Evolutionary conservation across 2,888 invertebrate species (phyloP), one percentile per base, ranked within the genome.

Genomic region (Tenthredo mesomela): DNA sequence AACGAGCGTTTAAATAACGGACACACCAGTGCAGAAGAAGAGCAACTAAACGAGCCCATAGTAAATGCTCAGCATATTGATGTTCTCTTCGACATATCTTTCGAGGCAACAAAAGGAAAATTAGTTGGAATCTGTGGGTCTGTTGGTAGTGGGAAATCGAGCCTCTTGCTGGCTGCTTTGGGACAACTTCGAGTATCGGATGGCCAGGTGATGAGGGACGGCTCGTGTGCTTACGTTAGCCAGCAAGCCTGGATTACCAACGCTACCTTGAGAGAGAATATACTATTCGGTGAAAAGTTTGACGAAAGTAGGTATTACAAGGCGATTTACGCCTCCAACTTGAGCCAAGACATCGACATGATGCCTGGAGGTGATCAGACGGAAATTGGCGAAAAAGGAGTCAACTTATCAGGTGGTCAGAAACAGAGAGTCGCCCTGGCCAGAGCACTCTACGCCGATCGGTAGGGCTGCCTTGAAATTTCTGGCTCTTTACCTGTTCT

Each of bases 231-330:
- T 2, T 95, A 94, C 87, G 95, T 94, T 7, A 93, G 94, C 18
- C 95, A 95, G 88, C 93, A 94, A 80, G 93, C 96, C 0, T 96
- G 96, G 96, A 94, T 96, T 37, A 94, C 95, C 88, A 95, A 95
- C 73, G 95, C 95, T 0, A 95, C 95, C 0, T 90, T 96, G 0
- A 92, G 94, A 84, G 95, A 96, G 73, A 96, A 96, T 89, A 94
- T 96, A 80, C 87, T 95, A 1, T 95, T 96, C 90, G 96, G 95
- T 10, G 93, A 94, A 86, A 87, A 89, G 0, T 95, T 94, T 87
- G 94, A 95, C 85, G 92, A 94, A 58, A 93, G 93, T 75, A 94
- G 94, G 87, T 96, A 95, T 89, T 94, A 95, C 87, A 92, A 93
- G 85, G 94, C 94, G 4, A 89, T 95, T 12, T 92, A 93, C 50